Conservation (phyloP, 2,113 vertebrate species). For the Takifugu bimaculatus region DNA sequence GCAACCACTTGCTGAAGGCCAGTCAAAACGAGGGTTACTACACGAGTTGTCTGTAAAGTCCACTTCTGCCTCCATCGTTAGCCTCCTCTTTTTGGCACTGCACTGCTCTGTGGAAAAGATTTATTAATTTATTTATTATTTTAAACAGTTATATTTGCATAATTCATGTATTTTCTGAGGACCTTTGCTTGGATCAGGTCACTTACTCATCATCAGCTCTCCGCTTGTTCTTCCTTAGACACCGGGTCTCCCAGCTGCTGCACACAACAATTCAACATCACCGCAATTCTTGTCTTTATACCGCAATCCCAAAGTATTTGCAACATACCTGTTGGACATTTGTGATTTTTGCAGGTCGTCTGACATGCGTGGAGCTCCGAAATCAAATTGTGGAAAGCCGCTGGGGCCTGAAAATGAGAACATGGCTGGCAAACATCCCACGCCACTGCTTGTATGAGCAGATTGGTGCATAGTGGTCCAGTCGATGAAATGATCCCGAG, state of each 20-base stretch:
- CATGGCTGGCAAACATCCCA: slow-evolving; percentile 64
- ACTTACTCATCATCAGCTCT: slow-evolving; percentile 74
- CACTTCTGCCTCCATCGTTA: slow-evolving; percentile 57
- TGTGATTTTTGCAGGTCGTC: slow-evolving; percentile 39
- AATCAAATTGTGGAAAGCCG: slow-evolving; percentile 58
- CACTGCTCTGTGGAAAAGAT: slow-evolving; percentile 61
- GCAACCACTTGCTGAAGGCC: slow-evolving; percentile 35
- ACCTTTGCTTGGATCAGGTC: background rate
- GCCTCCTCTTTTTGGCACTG: slow-evolving; percentile 69
- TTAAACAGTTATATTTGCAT: too few relatives aligned
- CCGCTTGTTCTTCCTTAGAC: slow-evolving; percentile 72
- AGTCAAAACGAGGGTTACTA: slow-evolving; percentile 16
- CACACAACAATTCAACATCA: background rate
- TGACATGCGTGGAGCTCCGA: slow-evolving; percentile 41
- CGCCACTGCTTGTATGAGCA: slow-evolving; percentile 41
- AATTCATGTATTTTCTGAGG: too few relatives aligned
- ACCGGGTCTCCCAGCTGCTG: slow-evolving; percentile 74
- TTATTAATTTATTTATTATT: background rate
- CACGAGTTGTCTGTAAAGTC: slow-evolving; percentile 29
- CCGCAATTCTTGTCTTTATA: background rate
- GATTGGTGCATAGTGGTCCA: slow-evolving; percentile 57
- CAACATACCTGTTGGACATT: slow-evolving; percentile 55
- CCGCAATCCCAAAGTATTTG: background rate
- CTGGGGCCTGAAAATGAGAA: slow-evolving; percentile 60
- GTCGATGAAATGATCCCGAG: slow-evolving; percentile 6